Evolutionary conservation across 53 echinoderm and acorn worm species (phyloP).

Genomic region (Arbacia lixula): DNA sequence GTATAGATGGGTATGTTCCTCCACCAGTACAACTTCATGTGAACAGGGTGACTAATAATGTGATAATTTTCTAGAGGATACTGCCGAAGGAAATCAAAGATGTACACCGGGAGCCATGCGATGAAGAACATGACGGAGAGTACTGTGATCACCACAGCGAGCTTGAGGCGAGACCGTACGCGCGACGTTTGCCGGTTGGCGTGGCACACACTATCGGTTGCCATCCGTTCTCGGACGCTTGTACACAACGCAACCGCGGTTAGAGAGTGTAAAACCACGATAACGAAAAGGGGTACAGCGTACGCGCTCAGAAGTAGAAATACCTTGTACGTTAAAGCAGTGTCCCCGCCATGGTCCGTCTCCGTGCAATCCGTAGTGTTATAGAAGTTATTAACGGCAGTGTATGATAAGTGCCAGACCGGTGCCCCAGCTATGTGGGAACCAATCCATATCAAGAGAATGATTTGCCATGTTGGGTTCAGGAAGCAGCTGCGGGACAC

Average conservation of each 20-base stretch:
- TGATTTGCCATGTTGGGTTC: conserved; percentile 10
- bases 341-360: neutral
- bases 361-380: neutral
- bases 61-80: too few relatives aligned
- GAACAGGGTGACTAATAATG: too few relatives aligned
- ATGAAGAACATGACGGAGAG: conserved; percentile 33
- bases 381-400: neutral
- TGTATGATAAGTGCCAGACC: neutral
- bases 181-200: conserved; percentile 3
- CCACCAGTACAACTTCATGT: neutral
- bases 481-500: conserved; percentile 20
- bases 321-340: neutral
- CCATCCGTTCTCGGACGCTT: conserved; percentile 16
- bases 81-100: too few relatives aligned
- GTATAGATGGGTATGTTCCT: conserved; percentile 18
- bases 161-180: conserved; percentile 29
- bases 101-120: conserved; percentile 22
- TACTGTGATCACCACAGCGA: conserved; percentile 36
- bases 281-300: conserved; percentile 5
- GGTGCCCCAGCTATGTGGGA: conserved; percentile 3
- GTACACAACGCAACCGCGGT: conserved; percentile 11
- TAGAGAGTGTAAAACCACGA: conserved; percentile 10
- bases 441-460: conserved; percentile 27
- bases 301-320: conserved; percentile 5
- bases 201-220: conserved; percentile 3